Conservation (phyloP, 2,888 invertebrate genomes). For the Smittia aterrima region DNA sequence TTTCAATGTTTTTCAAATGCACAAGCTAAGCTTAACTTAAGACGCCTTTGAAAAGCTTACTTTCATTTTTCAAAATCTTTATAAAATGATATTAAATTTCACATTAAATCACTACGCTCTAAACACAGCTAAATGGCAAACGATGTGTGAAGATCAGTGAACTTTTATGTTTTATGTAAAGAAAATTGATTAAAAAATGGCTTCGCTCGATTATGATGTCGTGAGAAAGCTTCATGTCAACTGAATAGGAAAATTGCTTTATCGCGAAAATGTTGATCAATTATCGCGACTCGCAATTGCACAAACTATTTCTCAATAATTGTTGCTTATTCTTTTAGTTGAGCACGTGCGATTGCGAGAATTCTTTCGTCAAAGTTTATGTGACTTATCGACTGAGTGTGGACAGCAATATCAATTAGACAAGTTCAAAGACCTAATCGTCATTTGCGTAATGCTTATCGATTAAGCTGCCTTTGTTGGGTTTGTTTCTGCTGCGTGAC, state of each 20-base stretch:
- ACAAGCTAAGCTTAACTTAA: background rate
- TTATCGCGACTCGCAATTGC: background rate
- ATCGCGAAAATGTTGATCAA: background rate
- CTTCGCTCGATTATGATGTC: too few relatives aligned
- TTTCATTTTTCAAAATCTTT: conserved; percentile 10
- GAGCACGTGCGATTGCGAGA: background rate
- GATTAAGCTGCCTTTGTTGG: too few relatives aligned
- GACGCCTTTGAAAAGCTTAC: background rate
- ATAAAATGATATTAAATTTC: conserved; percentile 20
- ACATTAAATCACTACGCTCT: background rate
- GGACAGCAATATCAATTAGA: background rate
- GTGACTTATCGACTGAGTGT: background rate
- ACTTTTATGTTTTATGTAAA: conserved; percentile 12
- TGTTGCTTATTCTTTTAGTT: background rate
- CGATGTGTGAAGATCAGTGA: conserved; percentile 18
- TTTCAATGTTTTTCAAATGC: background rate
- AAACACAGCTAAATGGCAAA: background rate
- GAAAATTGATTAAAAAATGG: background rate
- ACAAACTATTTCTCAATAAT: background rate
- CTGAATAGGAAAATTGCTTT: too few relatives aligned
- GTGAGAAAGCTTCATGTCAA: too few relatives aligned
- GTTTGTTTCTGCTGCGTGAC: too few relatives aligned
- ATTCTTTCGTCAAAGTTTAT: background rate
- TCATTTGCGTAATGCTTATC: background rate
- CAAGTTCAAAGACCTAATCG: background rate